phyloP scores from a whole-genome alignment of 2,888 invertebrate species.

The Aleiodes testaceus region DNA sequence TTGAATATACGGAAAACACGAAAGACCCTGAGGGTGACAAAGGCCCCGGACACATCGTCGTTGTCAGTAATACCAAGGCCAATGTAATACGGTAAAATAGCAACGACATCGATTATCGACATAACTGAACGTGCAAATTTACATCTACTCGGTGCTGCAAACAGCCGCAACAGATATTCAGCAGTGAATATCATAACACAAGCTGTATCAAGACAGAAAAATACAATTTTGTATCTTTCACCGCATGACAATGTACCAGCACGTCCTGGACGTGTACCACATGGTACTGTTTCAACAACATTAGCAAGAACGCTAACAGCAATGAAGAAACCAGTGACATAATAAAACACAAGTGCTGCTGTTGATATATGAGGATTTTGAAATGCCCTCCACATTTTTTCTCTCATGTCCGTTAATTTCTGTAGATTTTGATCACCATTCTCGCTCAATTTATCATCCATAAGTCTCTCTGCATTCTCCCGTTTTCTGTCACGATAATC shows the following conservation, averaged over 20 bases:
- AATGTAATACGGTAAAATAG: slow-evolving; percentile 99
- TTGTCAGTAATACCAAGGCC: slow-evolving; percentile 98
- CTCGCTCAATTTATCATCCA: slow-evolving; percentile 97
- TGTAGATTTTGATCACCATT: slow-evolving; percentile 92
- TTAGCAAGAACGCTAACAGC: slow-evolving; percentile 99
- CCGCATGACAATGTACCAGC: slow-evolving; percentile 95
- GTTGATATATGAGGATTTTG: slow-evolving; percentile 99
- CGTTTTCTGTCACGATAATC: slow-evolving; percentile 99
- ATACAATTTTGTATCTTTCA: slow-evolving; percentile 97
- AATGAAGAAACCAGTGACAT: slow-evolving; percentile 99
- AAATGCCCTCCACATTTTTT: slow-evolving; percentile 99
- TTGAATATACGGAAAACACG: slow-evolving; percentile 99
- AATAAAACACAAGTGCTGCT: slow-evolving; percentile 99
- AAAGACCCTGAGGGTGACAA: slow-evolving; percentile 98
- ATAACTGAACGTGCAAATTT: slow-evolving; percentile 98
- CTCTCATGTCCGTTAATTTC: slow-evolving; percentile 89
- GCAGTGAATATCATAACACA: slow-evolving; percentile 99
- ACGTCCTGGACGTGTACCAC: slow-evolving; percentile 89
- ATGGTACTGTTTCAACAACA: slow-evolving; percentile 97
- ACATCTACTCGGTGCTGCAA: slow-evolving; percentile 98
- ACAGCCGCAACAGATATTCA: slow-evolving; percentile 94
- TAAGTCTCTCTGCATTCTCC: slow-evolving; percentile 97
- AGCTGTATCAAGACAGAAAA: slow-evolving; percentile 99
- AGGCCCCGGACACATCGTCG: slow-evolving; percentile 98
- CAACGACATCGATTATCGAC: slow-evolving; percentile 99